phyloP scores from a whole-genome alignment of 2,113 vertebrate species.

The Plecotus auritus region DNA sequence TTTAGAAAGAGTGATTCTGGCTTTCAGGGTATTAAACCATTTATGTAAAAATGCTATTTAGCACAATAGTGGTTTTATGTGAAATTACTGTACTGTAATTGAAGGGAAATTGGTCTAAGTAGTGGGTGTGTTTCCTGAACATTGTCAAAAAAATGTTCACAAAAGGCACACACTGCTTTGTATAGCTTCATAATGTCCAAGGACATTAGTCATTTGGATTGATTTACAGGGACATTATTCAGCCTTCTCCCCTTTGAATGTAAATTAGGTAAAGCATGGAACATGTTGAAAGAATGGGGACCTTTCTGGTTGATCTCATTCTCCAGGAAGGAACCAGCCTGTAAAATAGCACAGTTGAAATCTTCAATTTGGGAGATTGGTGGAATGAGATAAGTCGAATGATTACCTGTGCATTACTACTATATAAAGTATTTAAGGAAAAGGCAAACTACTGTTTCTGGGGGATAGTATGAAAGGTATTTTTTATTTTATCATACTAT shows the following conservation, averaged over 20 bases:
- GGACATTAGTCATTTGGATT: slow-evolving; percentile 39
- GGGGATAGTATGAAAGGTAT: neutral
- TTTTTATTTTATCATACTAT: neutral
- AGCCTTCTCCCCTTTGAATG: neutral
- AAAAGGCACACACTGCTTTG: neutral
- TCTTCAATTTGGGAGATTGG: neutral
- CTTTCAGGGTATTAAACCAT: neutral
- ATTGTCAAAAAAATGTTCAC: neutral
- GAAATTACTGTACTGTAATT: slow-evolving; percentile 13
- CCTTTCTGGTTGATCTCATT: neutral
- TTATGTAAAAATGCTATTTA: slow-evolving; percentile 22
- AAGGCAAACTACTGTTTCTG: neutral
- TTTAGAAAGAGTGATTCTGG: neutral
- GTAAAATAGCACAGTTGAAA: neutral
- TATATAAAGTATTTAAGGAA: neutral
- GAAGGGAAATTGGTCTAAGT: neutral
- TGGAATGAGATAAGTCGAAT: neutral
- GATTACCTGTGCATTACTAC: neutral
- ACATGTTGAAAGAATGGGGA: neutral
- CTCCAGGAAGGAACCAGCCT: neutral
- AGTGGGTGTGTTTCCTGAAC: neutral
- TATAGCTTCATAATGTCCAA: neutral
- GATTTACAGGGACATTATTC: neutral
- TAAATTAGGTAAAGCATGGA: neutral
- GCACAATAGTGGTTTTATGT: neutral